Evolutionary conservation across 2,888 invertebrate genomes (phyloP), one percentile per base, ranked within the genome.

Genomic region (Apoderus coryli): DNA sequence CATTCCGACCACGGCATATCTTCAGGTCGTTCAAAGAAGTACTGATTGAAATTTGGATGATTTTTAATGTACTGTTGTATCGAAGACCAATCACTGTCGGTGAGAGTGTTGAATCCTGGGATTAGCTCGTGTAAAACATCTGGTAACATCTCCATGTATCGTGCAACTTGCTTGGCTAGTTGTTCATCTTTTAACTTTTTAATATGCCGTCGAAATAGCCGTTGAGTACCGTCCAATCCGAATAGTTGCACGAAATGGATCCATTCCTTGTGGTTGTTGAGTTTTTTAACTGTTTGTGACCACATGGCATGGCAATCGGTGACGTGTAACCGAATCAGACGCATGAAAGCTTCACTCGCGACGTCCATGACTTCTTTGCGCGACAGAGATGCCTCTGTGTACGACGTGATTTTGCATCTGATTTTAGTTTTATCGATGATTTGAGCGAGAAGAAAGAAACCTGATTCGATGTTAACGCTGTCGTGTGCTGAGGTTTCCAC

Each of bases 401-500:
- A 86, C 13, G 79, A 72, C 35, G 76, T 62, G 37, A 76, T 63
- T 54, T 78, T 76, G 22, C 68, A 57, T 28, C 67, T 59, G 34
- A 79, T 72, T 60, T 90, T 89, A 24, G 81, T 76, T 54, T 86
- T 80, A 53, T 95, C 93, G 40, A 92, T 78, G 62, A 89, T 73
- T 62, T 93, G 92, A 14, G 89, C 92, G 33, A 95, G 61, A 31
- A 86, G 64, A 49, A 90, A 67, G 54, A 92, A 88, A 14, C 93
- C 86, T 48, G 84, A 67, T 52, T 96, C 93, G 22, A 93, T 84
- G 54, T 96, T 96, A 40, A 96, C 89, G 49, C 89, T 92, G 50
- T 90, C 86, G 52, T 93, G 90, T 10, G 95, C 79, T 4, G 93
- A 95, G 0, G 90, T 88, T 63, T 96, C 95, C 32, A 96, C 77